Base-by-base conservation (phyloP, 2,113 vertebrate species). In the Struthio camelus region DNA sequence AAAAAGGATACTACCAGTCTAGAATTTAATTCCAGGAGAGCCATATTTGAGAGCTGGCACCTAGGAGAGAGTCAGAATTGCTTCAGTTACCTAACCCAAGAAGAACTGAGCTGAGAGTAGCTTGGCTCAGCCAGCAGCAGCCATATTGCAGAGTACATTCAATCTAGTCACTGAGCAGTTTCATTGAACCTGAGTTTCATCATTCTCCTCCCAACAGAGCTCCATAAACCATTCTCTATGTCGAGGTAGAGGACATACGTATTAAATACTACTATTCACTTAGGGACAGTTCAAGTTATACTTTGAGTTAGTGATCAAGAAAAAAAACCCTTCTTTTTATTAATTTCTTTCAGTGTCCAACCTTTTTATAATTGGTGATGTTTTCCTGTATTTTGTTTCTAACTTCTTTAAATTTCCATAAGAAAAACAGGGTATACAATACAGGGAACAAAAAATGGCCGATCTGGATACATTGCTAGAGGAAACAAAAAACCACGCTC, bases 1-100 rank as follows among this genome's bases (percentile, higher is more conserved):
- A 51, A 93, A 95, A 81, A 27, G 3, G 1, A 1, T 48, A 25
- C 54, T 78, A 64, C 38, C 48, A 50, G 36, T n/a, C 76, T 75
- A 59, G 72, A 85, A 72, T 58, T 81, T 72, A 64, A 72, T 87
- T 91, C 51, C n/a, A 93, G 80, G 25, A 80, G 25, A 71, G 23
- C 4, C 25, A 71, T 30, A 69, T 28, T 42, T 73, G 54, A 81
- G 72, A 88, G 53, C 42, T 73, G 62, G 44, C 61, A 40, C 80
- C 28, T 79, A 56, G 25, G 42, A 86, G 34, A 48, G 32, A 89
- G 59, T 24, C 22, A 34, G 51, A 91, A 79, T 56, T 79, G 13
- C 66, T 72, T 80, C 72, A 76, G 70, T 69, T 95, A 72, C 40
- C 0, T 64, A 89, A 87, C 4, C 32, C 73, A 91, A 64, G 59